These are phyloP conservation scores for Drosophila persimilis DNA, from an alignment of 1,140 invertebrate species.

Conservation along the genomic window DNA sequence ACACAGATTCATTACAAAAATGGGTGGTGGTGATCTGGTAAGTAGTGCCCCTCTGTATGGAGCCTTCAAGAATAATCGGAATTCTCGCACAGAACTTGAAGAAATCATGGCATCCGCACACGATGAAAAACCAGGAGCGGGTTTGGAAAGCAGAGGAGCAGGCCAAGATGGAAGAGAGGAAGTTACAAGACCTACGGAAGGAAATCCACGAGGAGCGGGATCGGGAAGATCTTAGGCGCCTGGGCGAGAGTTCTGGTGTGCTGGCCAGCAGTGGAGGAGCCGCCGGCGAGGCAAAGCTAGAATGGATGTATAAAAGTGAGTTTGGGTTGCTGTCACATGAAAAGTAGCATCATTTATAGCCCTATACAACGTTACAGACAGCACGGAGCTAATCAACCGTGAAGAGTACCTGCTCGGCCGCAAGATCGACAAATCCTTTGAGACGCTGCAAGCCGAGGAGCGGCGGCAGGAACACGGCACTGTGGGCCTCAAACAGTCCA, in stretches of 20 bases:
- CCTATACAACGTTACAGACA: slow-evolving; percentile 39
- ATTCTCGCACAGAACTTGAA: slow-evolving; percentile 86
- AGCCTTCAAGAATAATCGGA: background rate
- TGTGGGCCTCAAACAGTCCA: slow-evolving; percentile 83
- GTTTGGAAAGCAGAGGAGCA: slow-evolving; percentile 92
- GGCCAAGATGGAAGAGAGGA: slow-evolving; percentile 87
- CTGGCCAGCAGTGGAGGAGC: slow-evolving; percentile 83
- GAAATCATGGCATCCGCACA: slow-evolving; percentile 92
- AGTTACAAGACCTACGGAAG: slow-evolving; percentile 87
- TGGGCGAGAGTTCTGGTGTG: slow-evolving; percentile 85
- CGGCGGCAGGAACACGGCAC: slow-evolving; percentile 83
- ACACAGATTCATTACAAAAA: slow-evolving; percentile 8
- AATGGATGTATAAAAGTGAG: slow-evolving; percentile 96
- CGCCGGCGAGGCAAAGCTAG: slow-evolving; percentile 87
- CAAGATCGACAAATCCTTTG: slow-evolving; percentile 93
- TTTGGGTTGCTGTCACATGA: background rate
- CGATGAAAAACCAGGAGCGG: slow-evolving; percentile 90
- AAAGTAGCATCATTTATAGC: background rate
- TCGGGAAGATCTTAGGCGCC: slow-evolving; percentile 86
- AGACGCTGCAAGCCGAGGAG: slow-evolving; percentile 86
- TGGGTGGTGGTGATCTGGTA: slow-evolving; percentile 86
- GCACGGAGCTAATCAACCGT: slow-evolving; percentile 85
- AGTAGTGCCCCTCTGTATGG: slow-evolving; percentile 37
- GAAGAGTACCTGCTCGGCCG: slow-evolving; percentile 96
- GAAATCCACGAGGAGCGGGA: slow-evolving; percentile 88